Percentiles rank a stretch among this genome's conserved stretches.
Evolutionary conservation across 2,113 vertebrate genomes (phyloP).

Genomic region (Tyrannus savana): DNA sequence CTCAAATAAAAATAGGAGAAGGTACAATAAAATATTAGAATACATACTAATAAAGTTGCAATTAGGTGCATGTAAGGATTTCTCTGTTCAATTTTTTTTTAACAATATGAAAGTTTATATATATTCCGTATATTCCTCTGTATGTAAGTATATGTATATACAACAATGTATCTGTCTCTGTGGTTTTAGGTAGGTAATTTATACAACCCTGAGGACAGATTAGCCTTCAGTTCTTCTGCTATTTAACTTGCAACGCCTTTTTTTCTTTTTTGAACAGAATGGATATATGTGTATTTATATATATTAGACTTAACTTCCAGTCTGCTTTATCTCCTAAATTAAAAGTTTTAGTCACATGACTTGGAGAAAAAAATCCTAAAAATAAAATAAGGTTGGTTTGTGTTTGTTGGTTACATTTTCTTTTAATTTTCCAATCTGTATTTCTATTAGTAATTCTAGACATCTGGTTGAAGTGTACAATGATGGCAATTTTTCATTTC

Average conservation of each 20-base stretch:
- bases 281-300: not conserved
- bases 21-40: not conserved
- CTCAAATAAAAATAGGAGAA: not conserved
- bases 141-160: not conserved
- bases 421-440: not conserved
- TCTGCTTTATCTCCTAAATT: not conserved
- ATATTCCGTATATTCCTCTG: not conserved
- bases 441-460: not conserved
- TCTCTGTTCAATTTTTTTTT: not conserved
- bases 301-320: not conserved
- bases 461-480: not conserved
- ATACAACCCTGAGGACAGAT: not conserved
- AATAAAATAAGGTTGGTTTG: not conserved
- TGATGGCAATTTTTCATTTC: not conserved
- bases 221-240: not conserved
- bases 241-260: fast-evolving
- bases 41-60: not conserved
- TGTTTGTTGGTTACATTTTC: not conserved
- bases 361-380: not conserved
- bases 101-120: not conserved
- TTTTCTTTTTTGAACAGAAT: not conserved
- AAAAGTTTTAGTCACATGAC: not conserved
- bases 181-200: not conserved
- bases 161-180: not conserved
- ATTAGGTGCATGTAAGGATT: not conserved